Evolutionary conservation across 1,140 invertebrate species (phyloP).

Genomic region (Solen grandis): DNA sequence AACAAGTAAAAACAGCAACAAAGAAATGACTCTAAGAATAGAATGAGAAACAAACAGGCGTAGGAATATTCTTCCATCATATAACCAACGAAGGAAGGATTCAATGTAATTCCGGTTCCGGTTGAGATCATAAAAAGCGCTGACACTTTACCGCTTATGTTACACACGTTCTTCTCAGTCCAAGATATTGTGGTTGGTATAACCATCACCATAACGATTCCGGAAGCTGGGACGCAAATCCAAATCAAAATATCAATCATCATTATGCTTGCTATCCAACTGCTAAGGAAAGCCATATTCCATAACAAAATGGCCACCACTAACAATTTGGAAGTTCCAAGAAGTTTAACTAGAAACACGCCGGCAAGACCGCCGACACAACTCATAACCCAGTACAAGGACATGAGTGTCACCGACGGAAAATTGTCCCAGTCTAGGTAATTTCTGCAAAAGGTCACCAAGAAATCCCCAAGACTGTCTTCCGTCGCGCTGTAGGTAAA

Average conservation of each 20-base stretch:
- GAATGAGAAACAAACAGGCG: conserved; percentile 3
- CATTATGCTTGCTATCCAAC: conserved; percentile 55
- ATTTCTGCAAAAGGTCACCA: conserved; percentile 61
- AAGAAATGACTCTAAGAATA: conserved; percentile 32
- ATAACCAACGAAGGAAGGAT: conserved; percentile 65
- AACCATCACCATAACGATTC: conserved; percentile 63
- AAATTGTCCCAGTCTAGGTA: conserved; percentile 65
- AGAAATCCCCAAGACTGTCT: conserved; percentile 63
- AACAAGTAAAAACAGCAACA: not conserved
- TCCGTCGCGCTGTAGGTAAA: conserved; percentile 61
- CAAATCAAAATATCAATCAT: conserved; percentile 60
- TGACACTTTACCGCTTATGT: conserved; percentile 62
- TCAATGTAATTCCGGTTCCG: conserved; percentile 58
- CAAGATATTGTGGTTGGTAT: conserved; percentile 67
- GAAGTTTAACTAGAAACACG: conserved; percentile 57
- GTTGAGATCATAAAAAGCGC: conserved; percentile 62
- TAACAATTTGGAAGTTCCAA: conserved; percentile 57
- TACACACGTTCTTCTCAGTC: conserved; percentile 62
- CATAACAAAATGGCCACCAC: conserved; percentile 46
- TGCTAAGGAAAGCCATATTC: conserved; percentile 48
- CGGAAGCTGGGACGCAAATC: conserved; percentile 57
- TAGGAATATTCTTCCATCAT: conserved; percentile 63
- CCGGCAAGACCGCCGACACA: conserved; percentile 60
- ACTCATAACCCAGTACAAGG: conserved; percentile 66
- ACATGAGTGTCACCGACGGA: conserved; percentile 58